Percentiles rank a stretch among this genome's conserved stretches.
Conservation (phyloP, 1,140 invertebrate genomes). For the Cotesia glomerata region DNA sequence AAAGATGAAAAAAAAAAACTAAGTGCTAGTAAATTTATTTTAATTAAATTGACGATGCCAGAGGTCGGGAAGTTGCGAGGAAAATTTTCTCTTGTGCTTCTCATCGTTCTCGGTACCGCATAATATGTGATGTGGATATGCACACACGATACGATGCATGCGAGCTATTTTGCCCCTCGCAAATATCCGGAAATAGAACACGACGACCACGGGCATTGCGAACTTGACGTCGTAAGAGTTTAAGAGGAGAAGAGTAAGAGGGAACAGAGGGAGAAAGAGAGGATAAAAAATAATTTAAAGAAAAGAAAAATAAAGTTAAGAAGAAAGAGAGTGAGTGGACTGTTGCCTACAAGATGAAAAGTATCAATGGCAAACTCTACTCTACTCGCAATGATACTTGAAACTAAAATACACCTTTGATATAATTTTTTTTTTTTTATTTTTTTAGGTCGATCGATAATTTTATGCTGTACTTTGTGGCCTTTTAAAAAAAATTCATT, state of each 20-base stretch:
- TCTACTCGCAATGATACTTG: too few species aligned
- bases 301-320: background rate
- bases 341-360: background rate
- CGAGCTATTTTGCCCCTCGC: slow-evolving; percentile 9
- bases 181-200: slow-evolving; percentile 29
- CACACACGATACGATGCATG: background rate
- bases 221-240: slow-evolving; percentile 23
- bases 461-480: too few species aligned
- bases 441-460: too few species aligned
- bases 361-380: background rate
- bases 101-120: background rate
- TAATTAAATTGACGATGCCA: background rate
- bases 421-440: too few species aligned
- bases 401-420: too few species aligned
- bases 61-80: background rate
- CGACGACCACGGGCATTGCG: slow-evolving; percentile 21
- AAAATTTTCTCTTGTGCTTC: slow-evolving; percentile 4
- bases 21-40: too few species aligned
- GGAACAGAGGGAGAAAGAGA: slow-evolving; percentile 14
- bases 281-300: background rate
- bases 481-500: too few species aligned
- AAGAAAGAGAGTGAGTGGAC: background rate
- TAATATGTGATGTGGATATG: background rate
- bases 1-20: background rate
- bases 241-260: background rate